Conservation (phyloP, 2,797 vertebrate genomes). For the Phrynocephalus forsythii region DNA sequence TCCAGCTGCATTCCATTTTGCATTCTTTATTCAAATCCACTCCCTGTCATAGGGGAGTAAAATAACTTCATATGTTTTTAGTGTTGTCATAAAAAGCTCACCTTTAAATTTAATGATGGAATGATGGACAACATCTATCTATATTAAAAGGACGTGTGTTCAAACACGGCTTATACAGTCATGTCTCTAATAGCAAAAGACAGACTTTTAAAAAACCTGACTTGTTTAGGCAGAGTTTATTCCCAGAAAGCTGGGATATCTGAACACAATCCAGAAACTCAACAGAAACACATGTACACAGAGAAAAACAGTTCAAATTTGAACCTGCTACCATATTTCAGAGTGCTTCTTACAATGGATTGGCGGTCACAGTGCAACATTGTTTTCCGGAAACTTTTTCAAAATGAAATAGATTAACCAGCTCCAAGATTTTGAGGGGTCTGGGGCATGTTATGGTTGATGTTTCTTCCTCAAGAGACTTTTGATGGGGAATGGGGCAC, state of each 20-base stretch:
- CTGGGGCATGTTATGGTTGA: too few species aligned
- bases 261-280: background rate
- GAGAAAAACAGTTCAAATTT: too few species aligned
- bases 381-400: background rate
- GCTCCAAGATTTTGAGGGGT: background rate
- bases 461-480: too few species aligned
- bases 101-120: background rate
- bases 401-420: background rate
- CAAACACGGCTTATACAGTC: background rate
- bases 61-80: background rate
- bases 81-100: background rate
- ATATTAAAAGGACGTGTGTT: background rate
- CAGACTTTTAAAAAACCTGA: background rate
- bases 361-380: background rate
- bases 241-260: background rate
- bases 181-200: background rate
- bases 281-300: too few species aligned
- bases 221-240: background rate
- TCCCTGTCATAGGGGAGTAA: background rate
- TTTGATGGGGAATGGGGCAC: background rate
- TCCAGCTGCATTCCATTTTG: too few species aligned
- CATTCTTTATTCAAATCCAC: background rate
- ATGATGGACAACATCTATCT: background rate
- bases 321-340: too few species aligned
- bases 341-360: background rate